Evolutionary conservation across 2,888 invertebrate genomes (phyloP), one percentile per base, ranked within the genome.

Genomic region (Pristionchus entomophagus): DNA sequence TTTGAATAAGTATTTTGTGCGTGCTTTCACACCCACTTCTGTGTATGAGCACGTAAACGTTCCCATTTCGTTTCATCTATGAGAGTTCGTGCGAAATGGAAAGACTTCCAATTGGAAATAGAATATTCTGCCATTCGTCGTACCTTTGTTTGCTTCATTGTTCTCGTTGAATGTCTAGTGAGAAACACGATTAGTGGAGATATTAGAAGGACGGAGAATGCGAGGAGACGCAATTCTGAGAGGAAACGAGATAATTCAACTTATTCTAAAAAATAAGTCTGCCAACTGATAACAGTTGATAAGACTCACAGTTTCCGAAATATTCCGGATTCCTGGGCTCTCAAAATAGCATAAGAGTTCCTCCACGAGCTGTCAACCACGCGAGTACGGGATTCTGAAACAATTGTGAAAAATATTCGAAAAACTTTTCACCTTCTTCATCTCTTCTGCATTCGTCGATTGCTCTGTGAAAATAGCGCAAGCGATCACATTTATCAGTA

Each of bases 151-250:
- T 4, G n/a, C 19, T 17, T 41, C 73, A 73, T 73, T n/a, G 73
- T 73, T 26, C 41, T 38, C 45, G 41, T 73, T 26, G 73, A 73
- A 73, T 73, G 73, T 8, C 73, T n/a, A 45, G 73, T 73, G 26
- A 73, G 73, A 45, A 73, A 73, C 22, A 73, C 26, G 41, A 73
- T 73, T n/a, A 73, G 22, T n/a, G 73, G 73, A 26, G 41, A 29
- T 0, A 73, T 41, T 6, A 73, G 73, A 41, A 73, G 3, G 2
- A 73, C 26, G 8, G 73, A 45, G 26, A 5, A 41, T 2, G 73
- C n/a, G 41, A 73, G 73, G 10, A 73, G 73, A 1, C n/a, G 26
- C 73, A 73, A 45, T 41, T 73, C 73, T 73, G 45, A 26, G n/a
- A 41, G n/a, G n/a, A n/a, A n/a, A n/a, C n/a, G n/a, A n/a, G n/a